phyloP scores from a whole-genome alignment of 2,888 invertebrate species.

The Eupithecia vulgata region DNA sequence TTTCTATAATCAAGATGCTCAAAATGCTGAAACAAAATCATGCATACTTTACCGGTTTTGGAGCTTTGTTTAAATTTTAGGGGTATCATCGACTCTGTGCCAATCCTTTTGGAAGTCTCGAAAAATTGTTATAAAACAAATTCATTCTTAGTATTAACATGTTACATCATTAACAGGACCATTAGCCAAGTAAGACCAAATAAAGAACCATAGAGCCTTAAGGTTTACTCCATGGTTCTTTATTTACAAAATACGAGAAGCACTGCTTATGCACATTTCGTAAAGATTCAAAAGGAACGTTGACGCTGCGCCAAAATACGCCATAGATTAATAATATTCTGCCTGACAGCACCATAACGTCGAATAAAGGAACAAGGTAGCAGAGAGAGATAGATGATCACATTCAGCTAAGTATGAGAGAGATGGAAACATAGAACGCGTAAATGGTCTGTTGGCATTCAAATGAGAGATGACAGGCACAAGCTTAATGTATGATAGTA shows the following conservation, averaged over 20 bases:
- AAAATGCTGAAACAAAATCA: constrained; percentile 44
- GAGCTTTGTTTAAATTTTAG: not conserved
- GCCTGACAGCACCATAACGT: constrained; percentile 20
- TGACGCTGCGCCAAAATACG: not conserved
- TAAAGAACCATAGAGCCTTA: constrained; percentile 1
- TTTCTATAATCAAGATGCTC: constrained; percentile 38
- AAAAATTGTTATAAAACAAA: not conserved
- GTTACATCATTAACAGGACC: not conserved
- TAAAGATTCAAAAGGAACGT: not conserved
- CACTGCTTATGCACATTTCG: not conserved
- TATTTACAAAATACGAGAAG: not conserved
- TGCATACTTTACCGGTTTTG: constrained; percentile 39
- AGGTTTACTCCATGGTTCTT: not conserved
- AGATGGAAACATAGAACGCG: constrained; percentile 13
- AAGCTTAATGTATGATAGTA: constrained; percentile 4
- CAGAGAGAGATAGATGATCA: not conserved
- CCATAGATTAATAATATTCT: not conserved
- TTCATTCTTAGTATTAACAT: not conserved
- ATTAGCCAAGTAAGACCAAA: not conserved
- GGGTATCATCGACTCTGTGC: not conserved
- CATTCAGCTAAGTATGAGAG: not conserved
- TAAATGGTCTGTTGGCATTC: not conserved
- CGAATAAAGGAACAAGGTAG: not conserved
- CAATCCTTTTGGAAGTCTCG: not conserved
- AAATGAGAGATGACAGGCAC: constrained; percentile 16